A percentile compares a stretch with the other conserved stretches of the same genome.
phyloP scores from a whole-genome alignment of 2,888 invertebrate genomes.

The Caenorhabditis imperialis region DNA sequence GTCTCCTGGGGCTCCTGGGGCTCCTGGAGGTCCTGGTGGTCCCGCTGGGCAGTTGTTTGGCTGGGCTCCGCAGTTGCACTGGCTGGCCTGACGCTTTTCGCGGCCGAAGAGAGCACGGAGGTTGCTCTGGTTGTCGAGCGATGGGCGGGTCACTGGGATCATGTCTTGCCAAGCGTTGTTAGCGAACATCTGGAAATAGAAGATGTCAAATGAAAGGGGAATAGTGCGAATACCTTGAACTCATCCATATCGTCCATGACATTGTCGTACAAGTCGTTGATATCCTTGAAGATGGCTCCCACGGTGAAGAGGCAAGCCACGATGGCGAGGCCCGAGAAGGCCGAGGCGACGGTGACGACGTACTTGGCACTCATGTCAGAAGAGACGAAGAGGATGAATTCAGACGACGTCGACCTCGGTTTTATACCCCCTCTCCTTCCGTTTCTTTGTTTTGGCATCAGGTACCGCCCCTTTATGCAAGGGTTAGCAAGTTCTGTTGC shows the following conservation, averaged over 20 bases:
- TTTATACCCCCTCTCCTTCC: slow-evolving; percentile 29
- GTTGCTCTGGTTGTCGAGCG: slow-evolving; percentile 41
- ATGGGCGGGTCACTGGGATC: slow-evolving; percentile 57
- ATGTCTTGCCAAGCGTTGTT: slow-evolving; percentile 61
- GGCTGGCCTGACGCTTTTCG: slow-evolving; percentile 56
- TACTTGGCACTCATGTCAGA: slow-evolving; percentile 50
- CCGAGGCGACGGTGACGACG: slow-evolving; percentile 50
- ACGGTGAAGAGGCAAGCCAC: slow-evolving; percentile 55
- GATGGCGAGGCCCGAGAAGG: slow-evolving; percentile 51
- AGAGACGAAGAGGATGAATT: slow-evolving; percentile 35
- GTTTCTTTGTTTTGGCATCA: slow-evolving; percentile 16
- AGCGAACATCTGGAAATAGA: slow-evolving; percentile 41
- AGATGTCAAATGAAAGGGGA: not conserved
- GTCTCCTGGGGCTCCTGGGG: slow-evolving; percentile 60
- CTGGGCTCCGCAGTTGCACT: slow-evolving; percentile 59
- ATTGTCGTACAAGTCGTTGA: slow-evolving; percentile 60
- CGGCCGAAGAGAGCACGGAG: slow-evolving; percentile 55
- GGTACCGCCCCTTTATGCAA: slow-evolving; percentile 14
- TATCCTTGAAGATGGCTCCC: slow-evolving; percentile 59
- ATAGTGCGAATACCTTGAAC: slow-evolving; percentile 39
- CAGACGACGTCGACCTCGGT: slow-evolving; percentile 5
- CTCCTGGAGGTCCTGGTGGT: slow-evolving; percentile 67
- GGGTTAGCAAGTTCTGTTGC: slow-evolving; percentile 55
- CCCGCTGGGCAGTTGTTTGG: slow-evolving; percentile 64
- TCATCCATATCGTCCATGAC: slow-evolving; percentile 61